Base-by-base conservation (phyloP, 2,113 vertebrate genomes). In the Mobula hypostoma region DNA sequence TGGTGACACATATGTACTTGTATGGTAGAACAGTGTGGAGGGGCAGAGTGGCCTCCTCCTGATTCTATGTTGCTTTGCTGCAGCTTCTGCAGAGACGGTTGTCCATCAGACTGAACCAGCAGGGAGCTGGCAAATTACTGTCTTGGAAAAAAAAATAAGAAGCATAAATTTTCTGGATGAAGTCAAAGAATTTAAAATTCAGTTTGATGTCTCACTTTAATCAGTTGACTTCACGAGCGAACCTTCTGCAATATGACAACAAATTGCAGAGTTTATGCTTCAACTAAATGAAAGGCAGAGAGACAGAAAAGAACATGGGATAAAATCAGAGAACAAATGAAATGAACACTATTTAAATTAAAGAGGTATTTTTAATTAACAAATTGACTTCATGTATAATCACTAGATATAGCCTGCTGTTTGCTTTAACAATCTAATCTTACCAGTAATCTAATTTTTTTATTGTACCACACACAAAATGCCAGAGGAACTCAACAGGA, bases 171-270 rank as follows among this genome's bases (percentile, higher is more conserved):
- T 85, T 85, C 82, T 27, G 56, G 56, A 48, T 61, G 56, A 87
- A 87, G 58, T 87, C 48, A 87, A 87, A 87, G 56, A 24, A 11
- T 61, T 87, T 29, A 87, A 77, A n/a, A 87, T 87, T 87, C 83
- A 29, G 83, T 87, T 87, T 87, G 83, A 61, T 87, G 12, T 61
- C 83, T 29, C 24, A 8, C 21, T 87, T 61, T 87, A 87, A 87
- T 87, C 29, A 87, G 83, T 58, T 87, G 21, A 87, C 63, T 87
- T 61, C 29, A 61, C 83, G 48, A 61, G 27, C 56, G 27, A 11
- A 63, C 48, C 6, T 87, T 61, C 56, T 87, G 8, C 56, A 83
- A 48, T 40, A 58, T 11, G 48, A 24, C 21, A 27, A 61, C 82
- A 85, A 85, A 85, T 85, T 27, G 21, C 17, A 11, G 82, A 12